Conservation (phyloP, 2,888 invertebrate genomes). For the Mesoligia furuncula region DNA sequence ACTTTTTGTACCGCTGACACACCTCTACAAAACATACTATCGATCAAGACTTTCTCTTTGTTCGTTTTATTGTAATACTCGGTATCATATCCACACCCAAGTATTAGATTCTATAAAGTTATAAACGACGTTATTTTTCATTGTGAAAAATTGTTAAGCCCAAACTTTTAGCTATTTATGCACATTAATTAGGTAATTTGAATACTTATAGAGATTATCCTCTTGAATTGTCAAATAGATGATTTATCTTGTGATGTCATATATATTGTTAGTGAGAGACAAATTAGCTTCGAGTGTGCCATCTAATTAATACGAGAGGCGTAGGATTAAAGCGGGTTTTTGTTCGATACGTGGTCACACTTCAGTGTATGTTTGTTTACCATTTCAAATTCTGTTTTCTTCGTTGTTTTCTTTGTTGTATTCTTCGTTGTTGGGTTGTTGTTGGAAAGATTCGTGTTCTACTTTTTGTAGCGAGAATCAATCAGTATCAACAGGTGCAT, state of each 20-base stretch:
- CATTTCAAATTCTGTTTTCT: constrained; percentile 48
- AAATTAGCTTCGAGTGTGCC: constrained; percentile 59
- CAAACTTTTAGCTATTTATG: constrained; percentile 63
- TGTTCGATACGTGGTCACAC: constrained; percentile 51
- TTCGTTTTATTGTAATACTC: constrained; percentile 59
- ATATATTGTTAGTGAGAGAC: constrained; percentile 52
- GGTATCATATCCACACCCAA: constrained; percentile 61
- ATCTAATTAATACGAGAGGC: constrained; percentile 57
- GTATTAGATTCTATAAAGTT: constrained; percentile 45
- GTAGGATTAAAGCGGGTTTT: constrained; percentile 62
- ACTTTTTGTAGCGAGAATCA: constrained; percentile 39
- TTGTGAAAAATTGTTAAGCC: constrained; percentile 65
- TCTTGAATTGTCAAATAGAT: constrained; percentile 63
- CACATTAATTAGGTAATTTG: constrained; percentile 67
- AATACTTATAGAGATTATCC: constrained; percentile 69
- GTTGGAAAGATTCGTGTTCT: constrained; percentile 15
- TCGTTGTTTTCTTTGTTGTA: constrained; percentile 22
- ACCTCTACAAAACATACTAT: constrained; percentile 58
- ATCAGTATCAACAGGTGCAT: constrained; percentile 35
- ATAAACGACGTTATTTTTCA: constrained; percentile 66
- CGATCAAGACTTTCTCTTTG: constrained; percentile 64
- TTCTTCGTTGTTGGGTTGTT: constrained; percentile 37
- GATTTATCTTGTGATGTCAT: constrained; percentile 62
- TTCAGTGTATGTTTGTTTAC: constrained; percentile 40
- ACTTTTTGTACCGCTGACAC: constrained; percentile 57